Evolutionary conservation across 2,113 vertebrate genomes (phyloP).

Genomic region (Tinamus guttatus): DNA sequence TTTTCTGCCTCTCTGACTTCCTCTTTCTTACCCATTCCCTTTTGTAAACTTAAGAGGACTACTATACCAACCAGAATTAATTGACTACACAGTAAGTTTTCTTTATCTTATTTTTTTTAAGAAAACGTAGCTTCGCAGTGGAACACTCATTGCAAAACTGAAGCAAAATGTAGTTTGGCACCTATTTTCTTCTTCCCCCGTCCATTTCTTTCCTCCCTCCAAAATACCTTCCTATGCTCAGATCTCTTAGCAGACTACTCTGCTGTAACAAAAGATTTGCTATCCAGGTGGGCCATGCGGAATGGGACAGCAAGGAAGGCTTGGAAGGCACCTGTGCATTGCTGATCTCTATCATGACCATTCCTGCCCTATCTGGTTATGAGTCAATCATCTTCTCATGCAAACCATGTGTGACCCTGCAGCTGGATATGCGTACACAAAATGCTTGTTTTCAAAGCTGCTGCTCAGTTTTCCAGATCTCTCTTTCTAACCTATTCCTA

Average conservation of each 20-base stretch:
- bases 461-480: background rate
- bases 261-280: background rate
- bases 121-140: slow-evolving; percentile 4
- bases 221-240: background rate
- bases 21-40: slow-evolving; percentile 72
- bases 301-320: background rate
- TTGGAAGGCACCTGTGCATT: background rate
- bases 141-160: slow-evolving; percentile 20
- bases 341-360: background rate
- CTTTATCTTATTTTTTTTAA: background rate
- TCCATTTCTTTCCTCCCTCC: slow-evolving; percentile 56
- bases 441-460: background rate
- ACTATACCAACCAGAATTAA: slow-evolving; percentile 83
- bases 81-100: slow-evolving; percentile 89
- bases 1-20: slow-evolving; percentile 66
- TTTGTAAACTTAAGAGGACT: slow-evolving; percentile 87
- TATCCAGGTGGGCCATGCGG: background rate
- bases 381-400: background rate
- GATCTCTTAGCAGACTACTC: background rate
- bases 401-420: background rate
- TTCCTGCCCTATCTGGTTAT: background rate
- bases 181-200: background rate
- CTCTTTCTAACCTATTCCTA: background rate
- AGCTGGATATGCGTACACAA: background rate
- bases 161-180: slow-evolving; percentile 27